A percentile compares a stretch with the other conserved stretches of the same genome.
Conservation (phyloP, 2,113 vertebrate species). For the Cranoglanis bouderius region DNA sequence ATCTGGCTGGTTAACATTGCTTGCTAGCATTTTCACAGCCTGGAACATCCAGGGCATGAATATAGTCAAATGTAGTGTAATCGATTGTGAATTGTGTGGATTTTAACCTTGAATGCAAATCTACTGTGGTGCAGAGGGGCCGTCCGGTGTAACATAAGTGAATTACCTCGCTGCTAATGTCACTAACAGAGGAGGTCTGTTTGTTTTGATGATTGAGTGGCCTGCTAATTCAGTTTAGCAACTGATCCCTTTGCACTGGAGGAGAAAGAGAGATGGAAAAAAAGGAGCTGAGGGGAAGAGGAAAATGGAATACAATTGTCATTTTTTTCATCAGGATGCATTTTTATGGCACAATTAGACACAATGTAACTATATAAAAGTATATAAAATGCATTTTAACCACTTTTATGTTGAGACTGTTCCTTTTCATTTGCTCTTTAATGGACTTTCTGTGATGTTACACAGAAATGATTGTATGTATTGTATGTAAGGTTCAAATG, state of each 20-base stretch:
- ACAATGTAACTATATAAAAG: not conserved
- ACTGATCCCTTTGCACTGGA: not conserved
- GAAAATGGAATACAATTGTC: not conserved
- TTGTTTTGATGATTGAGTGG: slow-evolving; percentile 50
- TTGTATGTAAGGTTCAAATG: slow-evolving; percentile 26
- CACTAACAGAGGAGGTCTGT: slow-evolving; percentile 40
- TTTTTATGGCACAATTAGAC: not conserved
- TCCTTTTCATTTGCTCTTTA: not conserved
- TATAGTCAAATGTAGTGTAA: not conserved
- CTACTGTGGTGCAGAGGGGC: slow-evolving; percentile 50
- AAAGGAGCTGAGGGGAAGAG: slow-evolving; percentile 3
- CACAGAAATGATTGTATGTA: not conserved
- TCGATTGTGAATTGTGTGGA: slow-evolving; percentile 1
- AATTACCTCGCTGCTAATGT: slow-evolving; percentile 60
- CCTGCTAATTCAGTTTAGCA: slow-evolving; percentile 31
- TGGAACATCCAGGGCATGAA: not conserved
- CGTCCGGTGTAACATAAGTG: slow-evolving; percentile 52
- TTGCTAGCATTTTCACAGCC: not conserved
- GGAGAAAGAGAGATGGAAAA: not conserved
- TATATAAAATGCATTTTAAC: not conserved
- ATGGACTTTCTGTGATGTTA: not conserved
- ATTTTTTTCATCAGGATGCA: not conserved
- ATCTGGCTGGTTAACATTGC: not conserved
- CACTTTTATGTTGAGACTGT: not conserved
- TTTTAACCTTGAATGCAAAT: slow-evolving; percentile 23